Evolutionary conservation across 2,888 invertebrate genomes (phyloP).

Genomic region (Muschampia plurimacula): DNA sequence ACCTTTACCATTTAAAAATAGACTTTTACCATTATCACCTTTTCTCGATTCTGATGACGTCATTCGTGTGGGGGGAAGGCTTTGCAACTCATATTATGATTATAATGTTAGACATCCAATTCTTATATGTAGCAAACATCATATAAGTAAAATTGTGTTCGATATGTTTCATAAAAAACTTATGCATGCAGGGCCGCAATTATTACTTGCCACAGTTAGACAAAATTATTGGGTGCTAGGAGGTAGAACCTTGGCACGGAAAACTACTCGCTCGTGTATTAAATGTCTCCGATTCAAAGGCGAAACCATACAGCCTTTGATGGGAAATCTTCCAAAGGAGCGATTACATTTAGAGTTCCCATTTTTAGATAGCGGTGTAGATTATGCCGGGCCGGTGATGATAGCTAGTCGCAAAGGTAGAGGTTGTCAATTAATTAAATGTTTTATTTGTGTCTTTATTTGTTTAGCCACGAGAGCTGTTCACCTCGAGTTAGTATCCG

Average conservation of each 20-base stretch:
- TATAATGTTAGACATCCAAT: constrained; percentile 1
- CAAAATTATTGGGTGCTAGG: not conserved
- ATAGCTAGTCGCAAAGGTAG: constrained; percentile 46
- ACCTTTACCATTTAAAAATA: not conserved
- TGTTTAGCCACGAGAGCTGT: constrained; percentile 44
- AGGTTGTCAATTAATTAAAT: constrained; percentile 42
- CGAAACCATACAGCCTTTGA: not conserved
- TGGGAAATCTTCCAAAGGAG: constrained; percentile 14
- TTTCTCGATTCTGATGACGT: not conserved
- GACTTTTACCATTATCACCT: not conserved
- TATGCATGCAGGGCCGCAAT: no score
- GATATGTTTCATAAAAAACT: not conserved
- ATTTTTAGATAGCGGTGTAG: constrained; percentile 43
- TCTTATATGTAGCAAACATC: not conserved
- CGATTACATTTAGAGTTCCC: constrained; percentile 42
- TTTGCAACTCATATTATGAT: constrained; percentile 4
- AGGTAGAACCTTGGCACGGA: constrained; percentile 41
- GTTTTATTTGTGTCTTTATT: constrained; percentile 47
- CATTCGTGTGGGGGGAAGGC: constrained; percentile 4
- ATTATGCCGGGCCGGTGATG: constrained; percentile 47
- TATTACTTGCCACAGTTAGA: no score
- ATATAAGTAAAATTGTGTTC: not conserved
- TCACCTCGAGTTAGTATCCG: constrained; percentile 41
- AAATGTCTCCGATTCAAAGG: not conserved
- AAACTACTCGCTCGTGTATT: constrained; percentile 26